These are phyloP conservation scores for Lutraria lutraria DNA, from an alignment of 2,888 invertebrate species.

Conservation along the genomic window DNA sequence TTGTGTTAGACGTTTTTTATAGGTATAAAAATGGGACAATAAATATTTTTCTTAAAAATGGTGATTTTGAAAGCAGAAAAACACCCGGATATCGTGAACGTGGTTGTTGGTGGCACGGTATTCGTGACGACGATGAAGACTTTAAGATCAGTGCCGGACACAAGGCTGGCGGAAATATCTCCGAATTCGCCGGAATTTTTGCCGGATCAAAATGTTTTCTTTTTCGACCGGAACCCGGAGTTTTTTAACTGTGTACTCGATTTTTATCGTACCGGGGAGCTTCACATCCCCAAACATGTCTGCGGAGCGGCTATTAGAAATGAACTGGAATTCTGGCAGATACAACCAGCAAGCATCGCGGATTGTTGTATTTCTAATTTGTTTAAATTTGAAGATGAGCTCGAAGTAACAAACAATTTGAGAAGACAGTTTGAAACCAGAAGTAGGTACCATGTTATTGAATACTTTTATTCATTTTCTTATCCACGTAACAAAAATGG, in stretches of 20 bases:
- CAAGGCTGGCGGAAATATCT: conserved; percentile 59
- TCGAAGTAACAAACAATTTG: conserved; percentile 63
- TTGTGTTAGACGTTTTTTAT: not conserved
- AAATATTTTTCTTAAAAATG: conserved; percentile 11
- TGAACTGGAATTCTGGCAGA: conserved; percentile 79
- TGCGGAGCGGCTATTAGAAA: conserved; percentile 77
- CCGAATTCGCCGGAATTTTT: conserved; percentile 64
- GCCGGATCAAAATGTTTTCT: conserved; percentile 69
- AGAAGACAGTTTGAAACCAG: conserved; percentile 51
- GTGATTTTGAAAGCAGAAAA: conserved; percentile 25
- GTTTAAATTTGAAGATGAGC: conserved; percentile 64
- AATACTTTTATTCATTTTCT: not conserved
- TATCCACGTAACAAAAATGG: too few relatives aligned
- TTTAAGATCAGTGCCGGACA: conserved; percentile 61
- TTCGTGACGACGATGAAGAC: conserved; percentile 66
- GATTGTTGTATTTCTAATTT: conserved; percentile 77
- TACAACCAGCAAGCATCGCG: conserved; percentile 72
- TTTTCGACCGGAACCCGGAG: conserved; percentile 80
- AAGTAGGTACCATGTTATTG: conserved; percentile 32
- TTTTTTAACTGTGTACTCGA: conserved; percentile 77
- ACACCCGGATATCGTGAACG: conserved; percentile 47
- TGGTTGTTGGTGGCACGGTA: conserved; percentile 68
- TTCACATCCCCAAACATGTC: conserved; percentile 78
- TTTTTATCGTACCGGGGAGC: conserved; percentile 76
- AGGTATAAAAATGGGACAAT: not conserved